Evolutionary conservation across 37 sponge, comb jelly and placozoan species (phyloP).

Genomic region (Spongia lamella): DNA sequence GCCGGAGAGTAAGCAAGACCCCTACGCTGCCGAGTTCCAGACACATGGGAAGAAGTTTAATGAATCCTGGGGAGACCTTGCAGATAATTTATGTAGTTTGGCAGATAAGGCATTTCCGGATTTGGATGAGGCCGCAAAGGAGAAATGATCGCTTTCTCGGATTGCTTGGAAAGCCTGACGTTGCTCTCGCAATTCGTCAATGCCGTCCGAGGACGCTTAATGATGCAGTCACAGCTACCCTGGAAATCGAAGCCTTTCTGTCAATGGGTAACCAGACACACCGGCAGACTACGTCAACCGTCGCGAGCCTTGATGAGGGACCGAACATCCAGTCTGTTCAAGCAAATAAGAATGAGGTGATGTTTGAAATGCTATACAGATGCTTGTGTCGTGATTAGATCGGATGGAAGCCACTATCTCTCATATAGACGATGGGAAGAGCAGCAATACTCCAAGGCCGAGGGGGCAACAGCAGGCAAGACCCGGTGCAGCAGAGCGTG

Average conservation of each 20-base stretch:
- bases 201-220: slow-evolving; percentile 35
- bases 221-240: slow-evolving; percentile 41
- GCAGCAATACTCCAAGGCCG: background rate
- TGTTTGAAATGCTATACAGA: no score
- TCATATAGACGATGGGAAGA: no score
- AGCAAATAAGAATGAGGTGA: no score
- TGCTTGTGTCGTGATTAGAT: no score
- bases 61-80: background rate
- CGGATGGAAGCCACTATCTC: no score
- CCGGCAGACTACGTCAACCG: no score
- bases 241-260: slow-evolving; percentile 57
- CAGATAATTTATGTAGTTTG: background rate
- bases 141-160: slow-evolving; percentile 11
- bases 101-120: slow-evolving; percentile 2
- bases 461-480: background rate
- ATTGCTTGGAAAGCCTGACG: slow-evolving; percentile 17
- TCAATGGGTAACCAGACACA: no score
- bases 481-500: background rate
- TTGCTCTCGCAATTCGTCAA: slow-evolving; percentile 44
- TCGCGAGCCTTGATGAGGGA: no score
- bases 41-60: background rate
- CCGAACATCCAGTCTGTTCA: no score
- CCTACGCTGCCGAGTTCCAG: slow-evolving; percentile 2
- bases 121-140: slow-evolving; percentile 9
- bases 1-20: background rate